phyloP scores from a whole-genome alignment of 2,797 vertebrate species.

The Poeciliopsis gracilis region DNA sequence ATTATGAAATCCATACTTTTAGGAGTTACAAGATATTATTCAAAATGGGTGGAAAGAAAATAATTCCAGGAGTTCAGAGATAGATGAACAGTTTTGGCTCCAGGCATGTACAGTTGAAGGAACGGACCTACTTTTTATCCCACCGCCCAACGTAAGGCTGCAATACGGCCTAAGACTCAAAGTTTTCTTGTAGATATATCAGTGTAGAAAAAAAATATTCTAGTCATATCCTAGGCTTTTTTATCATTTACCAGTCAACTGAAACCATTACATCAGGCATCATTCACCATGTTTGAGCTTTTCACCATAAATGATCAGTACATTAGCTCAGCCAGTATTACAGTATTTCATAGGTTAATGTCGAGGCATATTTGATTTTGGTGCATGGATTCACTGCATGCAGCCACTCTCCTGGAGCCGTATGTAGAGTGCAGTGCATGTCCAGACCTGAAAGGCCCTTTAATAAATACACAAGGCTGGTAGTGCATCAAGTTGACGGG shows the following conservation, averaged over 20 bases:
- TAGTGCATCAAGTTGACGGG: constrained; percentile 66
- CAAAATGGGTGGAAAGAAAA: neutral
- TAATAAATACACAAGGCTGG: constrained; percentile 61
- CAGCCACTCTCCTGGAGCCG: constrained; percentile 31
- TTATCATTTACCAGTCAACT: neutral
- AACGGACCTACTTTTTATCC: constrained; percentile 3
- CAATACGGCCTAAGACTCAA: neutral
- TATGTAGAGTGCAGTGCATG: constrained; percentile 35
- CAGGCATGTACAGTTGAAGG: constrained; percentile 16
- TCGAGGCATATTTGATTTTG: constrained; percentile 43
- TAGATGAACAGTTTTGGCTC: constrained; percentile 20
- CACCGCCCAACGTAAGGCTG: neutral
- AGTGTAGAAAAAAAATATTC: neutral
- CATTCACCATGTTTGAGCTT: neutral
- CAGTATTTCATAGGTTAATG: constrained; percentile 27
- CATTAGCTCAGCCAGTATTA: constrained; percentile 43
- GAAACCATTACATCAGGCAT: constrained; percentile 8
- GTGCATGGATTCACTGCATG: constrained; percentile 34
- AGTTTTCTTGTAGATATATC: neutral
- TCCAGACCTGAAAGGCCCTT: constrained; percentile 32
- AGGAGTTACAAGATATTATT: constrained; percentile 29
- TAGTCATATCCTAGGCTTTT: neutral
- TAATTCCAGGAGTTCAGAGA: constrained; percentile 24
- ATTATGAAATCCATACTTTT: constrained; percentile 38
- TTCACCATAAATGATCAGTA: constrained; percentile 43